Base-by-base conservation (phyloP, 2,888 invertebrate genomes). In the Dicycla oo region DNA sequence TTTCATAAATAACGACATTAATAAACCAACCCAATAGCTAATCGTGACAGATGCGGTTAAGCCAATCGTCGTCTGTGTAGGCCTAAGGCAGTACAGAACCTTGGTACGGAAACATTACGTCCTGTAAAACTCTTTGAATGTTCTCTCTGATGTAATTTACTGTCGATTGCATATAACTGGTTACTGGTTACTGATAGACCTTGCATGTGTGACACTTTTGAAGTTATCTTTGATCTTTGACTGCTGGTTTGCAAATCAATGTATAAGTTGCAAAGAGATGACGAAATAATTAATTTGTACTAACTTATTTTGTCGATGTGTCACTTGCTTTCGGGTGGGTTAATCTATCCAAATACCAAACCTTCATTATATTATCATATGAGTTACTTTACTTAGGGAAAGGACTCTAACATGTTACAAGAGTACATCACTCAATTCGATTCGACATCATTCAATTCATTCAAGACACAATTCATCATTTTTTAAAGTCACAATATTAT, bases 51-150 rank as follows among this genome's bases (percentile, higher is more conserved):
- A 65, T 72, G 23, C 15, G 49, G 47, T n/a, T 26, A 79, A 54
- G n/a, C 7, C 45, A 64, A n/a, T 54, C 11, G 23, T 47, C 62
- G 62, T 23, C n/a, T 30, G 11, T 38, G 43, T 45, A 73, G 34
- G 69, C 80, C 76, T 47, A 18, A 73, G 80, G 80, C 80, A 34
- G 20, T 45, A 54, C 30, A n/a, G 40, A 47, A 65, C 83, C 81
- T 83, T 81, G 81, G 34, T 45, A 11, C 62, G 51, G 34, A 49
- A 53, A 54, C 15, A 57, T 43, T 61, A 61, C 58, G 66, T 51
- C 58, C 45, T 34, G 30, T 18, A 66, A 66, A 68, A 73, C 62
- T 77, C 67, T 80, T 67, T 72, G 40, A 66, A 72, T 72, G 63
- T 72, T 62, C 78, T 45, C 15, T 18, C n/a, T 51, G 75, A 72